Conservation (phyloP, 1,140 invertebrate genomes). For the Scylla paramamosain region DNA sequence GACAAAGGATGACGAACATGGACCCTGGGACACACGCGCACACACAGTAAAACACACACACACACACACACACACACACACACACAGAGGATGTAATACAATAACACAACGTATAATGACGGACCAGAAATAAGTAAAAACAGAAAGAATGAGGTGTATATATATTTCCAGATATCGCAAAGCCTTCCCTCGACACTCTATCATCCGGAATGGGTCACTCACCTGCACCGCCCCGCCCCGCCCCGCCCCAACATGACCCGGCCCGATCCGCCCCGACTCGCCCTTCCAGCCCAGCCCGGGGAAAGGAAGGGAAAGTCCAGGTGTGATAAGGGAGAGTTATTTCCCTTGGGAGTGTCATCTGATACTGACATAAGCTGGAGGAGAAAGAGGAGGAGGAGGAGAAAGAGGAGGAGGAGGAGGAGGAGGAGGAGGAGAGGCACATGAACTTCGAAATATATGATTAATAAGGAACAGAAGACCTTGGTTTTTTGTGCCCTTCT, state of each 20-base stretch:
- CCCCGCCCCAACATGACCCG: not conserved
- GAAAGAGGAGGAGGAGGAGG: not conserved
- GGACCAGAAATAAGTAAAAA: not conserved
- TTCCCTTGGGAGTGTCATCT: not conserved
- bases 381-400: no score
- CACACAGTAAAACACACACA: not conserved
- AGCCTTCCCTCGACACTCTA: not conserved
- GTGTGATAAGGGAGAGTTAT: not conserved
- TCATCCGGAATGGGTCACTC: not conserved
- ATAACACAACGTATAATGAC: not conserved
- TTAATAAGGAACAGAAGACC: no score
- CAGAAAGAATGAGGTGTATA: not conserved
- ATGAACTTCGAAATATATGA: no score
- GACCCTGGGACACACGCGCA: not conserved
- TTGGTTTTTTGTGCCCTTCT: no score
- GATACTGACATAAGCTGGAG: not conserved
- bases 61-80: slow-evolving; percentile 20
- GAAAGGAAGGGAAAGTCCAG: not conserved
- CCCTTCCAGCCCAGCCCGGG: not conserved
- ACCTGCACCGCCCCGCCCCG: not conserved
- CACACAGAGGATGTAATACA: not conserved
- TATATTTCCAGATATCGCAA: not conserved
- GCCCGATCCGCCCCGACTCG: not conserved
- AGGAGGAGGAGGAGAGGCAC: not conserved
- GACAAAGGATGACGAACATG: not conserved